Evolutionary conservation across 2,113 vertebrate species (phyloP).

Genomic region (Leucopternis melanops): DNA sequence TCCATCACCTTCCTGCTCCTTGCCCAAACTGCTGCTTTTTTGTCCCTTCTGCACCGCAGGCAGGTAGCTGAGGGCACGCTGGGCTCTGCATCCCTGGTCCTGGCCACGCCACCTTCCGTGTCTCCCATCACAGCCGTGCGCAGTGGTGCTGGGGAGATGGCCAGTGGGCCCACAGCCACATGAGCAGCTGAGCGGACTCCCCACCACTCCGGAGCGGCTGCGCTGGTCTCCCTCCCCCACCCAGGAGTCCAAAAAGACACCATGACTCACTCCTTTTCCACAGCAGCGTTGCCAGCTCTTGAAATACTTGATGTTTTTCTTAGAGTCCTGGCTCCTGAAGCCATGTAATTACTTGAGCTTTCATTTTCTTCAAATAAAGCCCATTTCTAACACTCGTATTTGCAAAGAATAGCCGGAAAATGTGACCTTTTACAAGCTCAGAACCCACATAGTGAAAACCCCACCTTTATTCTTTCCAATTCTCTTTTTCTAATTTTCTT

Average conservation of each 20-base stretch:
- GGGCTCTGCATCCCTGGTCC: not conserved
- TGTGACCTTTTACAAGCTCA: not conserved
- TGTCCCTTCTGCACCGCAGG: not conserved
- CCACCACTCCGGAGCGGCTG: accelerated
- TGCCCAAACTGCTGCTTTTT: not conserved
- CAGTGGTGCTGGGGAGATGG: not conserved
- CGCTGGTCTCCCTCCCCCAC: not conserved
- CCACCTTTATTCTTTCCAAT: not conserved
- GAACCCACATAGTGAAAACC: not conserved
- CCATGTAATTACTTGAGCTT: constrained; percentile 39
- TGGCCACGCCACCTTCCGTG: accelerated
- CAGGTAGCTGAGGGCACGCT: not conserved
- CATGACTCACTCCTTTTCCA: constrained; percentile 47
- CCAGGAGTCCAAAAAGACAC: not conserved
- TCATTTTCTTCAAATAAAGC: constrained; percentile 57
- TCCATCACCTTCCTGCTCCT: not conserved
- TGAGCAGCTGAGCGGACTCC: not conserved
- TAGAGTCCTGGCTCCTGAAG: constrained; percentile 16
- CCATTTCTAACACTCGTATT: not conserved
- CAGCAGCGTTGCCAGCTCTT: not conserved
- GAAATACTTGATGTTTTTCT: constrained; percentile 37
- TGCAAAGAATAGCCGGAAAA: not conserved
- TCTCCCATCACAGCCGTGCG: accelerated
- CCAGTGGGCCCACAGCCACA: not conserved
- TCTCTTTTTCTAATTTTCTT: not conserved